Percentiles rank a stretch among this genome's conserved stretches.
Conservation (phyloP, 1,140 invertebrate species). For the Mercenaria mercenaria region DNA sequence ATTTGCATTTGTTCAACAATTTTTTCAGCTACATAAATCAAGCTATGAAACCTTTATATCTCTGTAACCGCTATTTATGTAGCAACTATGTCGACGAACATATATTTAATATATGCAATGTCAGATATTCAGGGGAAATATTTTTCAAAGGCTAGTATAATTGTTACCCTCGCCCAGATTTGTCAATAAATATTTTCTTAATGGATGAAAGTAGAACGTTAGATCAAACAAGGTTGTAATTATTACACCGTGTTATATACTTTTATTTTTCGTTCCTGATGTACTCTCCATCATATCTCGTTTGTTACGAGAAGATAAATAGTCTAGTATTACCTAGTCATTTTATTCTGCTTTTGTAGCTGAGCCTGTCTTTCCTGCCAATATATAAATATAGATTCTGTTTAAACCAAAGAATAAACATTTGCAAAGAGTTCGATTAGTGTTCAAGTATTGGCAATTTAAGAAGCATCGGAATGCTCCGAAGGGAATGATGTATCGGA, state of each 20-base stretch:
- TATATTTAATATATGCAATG: no score
- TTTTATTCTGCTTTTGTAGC: neutral
- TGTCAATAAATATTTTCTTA: no score
- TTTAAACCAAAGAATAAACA: neutral
- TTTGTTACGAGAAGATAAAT: neutral
- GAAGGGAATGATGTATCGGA: slow-evolving; percentile 3
- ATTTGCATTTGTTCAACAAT: no score
- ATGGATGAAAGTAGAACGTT: neutral
- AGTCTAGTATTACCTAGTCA: neutral
- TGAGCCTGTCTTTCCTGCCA: neutral
- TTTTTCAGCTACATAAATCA: no score
- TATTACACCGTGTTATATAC: neutral
- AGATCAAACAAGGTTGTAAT: neutral
- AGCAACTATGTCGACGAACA: no score
- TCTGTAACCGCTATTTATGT: no score
- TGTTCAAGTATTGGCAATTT: neutral
- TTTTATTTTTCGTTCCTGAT: neutral
- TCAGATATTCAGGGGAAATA: no score
- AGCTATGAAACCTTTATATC: no score
- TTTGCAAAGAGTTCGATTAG: neutral
- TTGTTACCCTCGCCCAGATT: no score
- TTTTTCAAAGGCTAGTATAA: no score
- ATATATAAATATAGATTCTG: neutral
- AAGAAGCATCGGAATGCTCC: slow-evolving; percentile 14
- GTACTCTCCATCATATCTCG: neutral